A percentile compares a stretch with the other conserved stretches of the same genome.
phyloP scores from a whole-genome alignment of 2,797 vertebrate genomes.

The Lates japonicus region DNA sequence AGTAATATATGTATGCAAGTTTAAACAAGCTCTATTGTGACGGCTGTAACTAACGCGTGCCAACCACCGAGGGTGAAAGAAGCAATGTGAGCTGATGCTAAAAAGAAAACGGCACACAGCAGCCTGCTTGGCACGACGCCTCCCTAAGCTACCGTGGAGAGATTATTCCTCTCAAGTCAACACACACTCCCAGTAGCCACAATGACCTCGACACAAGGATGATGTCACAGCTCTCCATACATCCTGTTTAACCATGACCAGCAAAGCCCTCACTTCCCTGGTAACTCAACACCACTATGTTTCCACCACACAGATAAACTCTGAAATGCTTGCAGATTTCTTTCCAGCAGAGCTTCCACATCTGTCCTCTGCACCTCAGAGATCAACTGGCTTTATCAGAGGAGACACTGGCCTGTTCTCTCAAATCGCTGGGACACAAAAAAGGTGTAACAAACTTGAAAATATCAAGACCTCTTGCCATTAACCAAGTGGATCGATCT shows the following conservation, averaged over 20 bases:
- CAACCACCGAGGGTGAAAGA: slow-evolving; percentile 35
- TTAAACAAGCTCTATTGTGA: slow-evolving; percentile 28
- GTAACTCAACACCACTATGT: slow-evolving; percentile 48
- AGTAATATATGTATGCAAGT: background rate
- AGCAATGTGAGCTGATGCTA: slow-evolving; percentile 24
- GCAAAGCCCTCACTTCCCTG: slow-evolving; percentile 37
- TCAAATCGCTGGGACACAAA: slow-evolving; percentile 58
- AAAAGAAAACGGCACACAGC: slow-evolving; percentile 54
- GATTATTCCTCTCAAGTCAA: slow-evolving; percentile 40
- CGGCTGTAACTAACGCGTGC: slow-evolving; percentile 23
- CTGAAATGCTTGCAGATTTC: slow-evolving; percentile 27
- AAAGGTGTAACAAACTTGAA: slow-evolving; percentile 59
- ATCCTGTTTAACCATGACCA: slow-evolving; percentile 69
- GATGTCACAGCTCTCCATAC: slow-evolving; percentile 54
- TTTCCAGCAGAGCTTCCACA: slow-evolving; percentile 15
- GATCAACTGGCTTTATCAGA: slow-evolving; percentile 34
- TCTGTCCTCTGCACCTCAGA: slow-evolving; percentile 32
- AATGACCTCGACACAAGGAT: slow-evolving; percentile 52
- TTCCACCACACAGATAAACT: slow-evolving; percentile 22
- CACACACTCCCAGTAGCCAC: slow-evolving; percentile 33
- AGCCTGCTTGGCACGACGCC: slow-evolving; percentile 32
- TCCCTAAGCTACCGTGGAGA: slow-evolving; percentile 37
- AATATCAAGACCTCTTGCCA: slow-evolving; percentile 61
- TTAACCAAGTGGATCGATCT: slow-evolving; percentile 63
- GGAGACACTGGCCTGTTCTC: slow-evolving; percentile 21